These are phyloP conservation scores for Rhinopomastus cyanomelas DNA, from an alignment of 2,113 vertebrate species.

Conservation along the genomic window DNA sequence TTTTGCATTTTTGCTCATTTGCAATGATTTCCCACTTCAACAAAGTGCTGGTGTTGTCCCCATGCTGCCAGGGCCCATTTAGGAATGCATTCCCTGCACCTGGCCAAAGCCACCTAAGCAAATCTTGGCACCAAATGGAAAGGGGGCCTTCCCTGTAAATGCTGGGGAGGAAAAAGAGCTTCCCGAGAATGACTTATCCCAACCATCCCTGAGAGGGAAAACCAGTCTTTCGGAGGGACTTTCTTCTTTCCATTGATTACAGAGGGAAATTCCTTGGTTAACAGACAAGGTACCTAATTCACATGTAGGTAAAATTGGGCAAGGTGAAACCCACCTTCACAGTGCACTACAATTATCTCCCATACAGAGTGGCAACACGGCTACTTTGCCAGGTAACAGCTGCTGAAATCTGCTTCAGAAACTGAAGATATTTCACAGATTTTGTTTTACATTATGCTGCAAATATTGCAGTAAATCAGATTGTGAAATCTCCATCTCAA, in stretches of 20 bases:
- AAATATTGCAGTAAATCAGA: neutral
- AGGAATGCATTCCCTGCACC: neutral
- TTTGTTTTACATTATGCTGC: neutral
- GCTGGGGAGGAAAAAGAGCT: neutral
- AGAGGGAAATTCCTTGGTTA: neutral
- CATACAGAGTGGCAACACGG: neutral
- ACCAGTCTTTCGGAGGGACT: neutral
- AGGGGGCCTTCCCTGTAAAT: neutral
- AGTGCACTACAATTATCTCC: neutral
- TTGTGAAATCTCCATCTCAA: neutral
- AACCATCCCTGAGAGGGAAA: neutral
- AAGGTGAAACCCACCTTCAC: neutral
- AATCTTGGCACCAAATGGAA: neutral
- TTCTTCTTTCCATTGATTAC: neutral
- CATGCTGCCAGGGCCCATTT: fast-evolving
- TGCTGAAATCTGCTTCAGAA: neutral
- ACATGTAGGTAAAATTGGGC: neutral
- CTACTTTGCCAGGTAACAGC: neutral
- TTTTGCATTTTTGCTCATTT: neutral
- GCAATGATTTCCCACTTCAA: neutral
- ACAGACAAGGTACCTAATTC: neutral
- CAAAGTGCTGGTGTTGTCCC: neutral
- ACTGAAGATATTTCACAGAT: neutral
- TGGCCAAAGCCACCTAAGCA: neutral
- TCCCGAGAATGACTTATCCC: neutral